Percentiles rank a stretch among this genome's conserved stretches.
Conservation (phyloP, 2,797 vertebrate species). For the Crocidura indochinensis region DNA sequence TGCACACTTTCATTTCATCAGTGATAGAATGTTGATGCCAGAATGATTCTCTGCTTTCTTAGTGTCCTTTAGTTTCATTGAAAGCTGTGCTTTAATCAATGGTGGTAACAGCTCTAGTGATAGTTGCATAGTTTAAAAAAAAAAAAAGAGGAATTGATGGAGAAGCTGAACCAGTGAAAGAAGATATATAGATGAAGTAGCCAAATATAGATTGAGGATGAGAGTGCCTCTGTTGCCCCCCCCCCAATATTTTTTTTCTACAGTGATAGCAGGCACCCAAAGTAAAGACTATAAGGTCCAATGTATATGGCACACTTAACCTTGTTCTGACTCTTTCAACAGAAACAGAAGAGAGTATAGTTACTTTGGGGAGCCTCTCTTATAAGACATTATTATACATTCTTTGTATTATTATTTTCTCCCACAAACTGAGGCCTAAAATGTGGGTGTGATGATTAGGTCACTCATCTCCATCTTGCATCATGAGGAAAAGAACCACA, state of each 20-base stretch:
- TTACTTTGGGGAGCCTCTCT: background rate
- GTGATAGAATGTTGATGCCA: background rate
- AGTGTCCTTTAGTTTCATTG: background rate
- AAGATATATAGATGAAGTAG: background rate
- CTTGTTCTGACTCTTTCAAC: background rate
- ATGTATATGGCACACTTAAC: background rate
- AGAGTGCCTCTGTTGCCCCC: background rate
- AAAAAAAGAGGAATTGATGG: conserved; percentile 12
- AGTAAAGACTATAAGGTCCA: background rate
- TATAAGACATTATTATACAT: background rate
- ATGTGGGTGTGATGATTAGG: background rate
- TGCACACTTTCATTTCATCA: conserved; percentile 16
- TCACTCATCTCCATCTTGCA: background rate
- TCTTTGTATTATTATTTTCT: background rate
- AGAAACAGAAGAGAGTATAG: background rate
- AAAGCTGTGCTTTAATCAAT: background rate
- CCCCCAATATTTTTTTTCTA: background rate
- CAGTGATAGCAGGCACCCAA: background rate
- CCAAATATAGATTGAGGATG: background rate
- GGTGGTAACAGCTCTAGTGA: background rate
- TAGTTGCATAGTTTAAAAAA: background rate
- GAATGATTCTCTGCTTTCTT: background rate
- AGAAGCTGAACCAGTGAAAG: background rate
- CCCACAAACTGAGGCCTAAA: background rate
- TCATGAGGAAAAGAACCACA: background rate